Evolutionary conservation across 2,888 invertebrate genomes (phyloP).

Genomic region (Pterostichus madidus): DNA sequence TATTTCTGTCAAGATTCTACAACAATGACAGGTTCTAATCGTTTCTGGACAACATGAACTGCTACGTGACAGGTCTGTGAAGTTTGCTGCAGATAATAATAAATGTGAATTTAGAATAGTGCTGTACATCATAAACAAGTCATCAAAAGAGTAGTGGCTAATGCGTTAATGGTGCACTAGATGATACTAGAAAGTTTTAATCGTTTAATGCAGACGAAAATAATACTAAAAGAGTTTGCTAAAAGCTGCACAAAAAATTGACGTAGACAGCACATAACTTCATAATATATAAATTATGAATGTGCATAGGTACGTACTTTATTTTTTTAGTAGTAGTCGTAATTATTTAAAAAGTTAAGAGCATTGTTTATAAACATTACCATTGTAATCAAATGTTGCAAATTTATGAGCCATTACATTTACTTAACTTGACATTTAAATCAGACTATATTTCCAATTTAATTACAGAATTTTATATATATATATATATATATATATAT

Average conservation of each 20-base stretch:
- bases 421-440: too few species aligned
- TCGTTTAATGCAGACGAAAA: constrained; percentile 11
- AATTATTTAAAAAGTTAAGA: too few species aligned
- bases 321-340: too few species aligned
- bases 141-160: constrained; percentile 10
- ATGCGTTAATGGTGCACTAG: constrained; percentile 26
- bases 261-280: background rate
- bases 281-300: background rate
- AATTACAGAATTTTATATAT: too few species aligned
- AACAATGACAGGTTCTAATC: constrained; percentile 36
- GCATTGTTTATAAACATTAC: too few species aligned
- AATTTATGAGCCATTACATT: too few species aligned
- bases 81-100: background rate
- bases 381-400: too few species aligned
- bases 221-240: constrained; percentile 11
- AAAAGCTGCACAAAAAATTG: constrained; percentile 7
- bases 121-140: constrained; percentile 10
- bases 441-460: too few species aligned
- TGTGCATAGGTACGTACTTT: too few species aligned
- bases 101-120: constrained; percentile 3
- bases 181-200: constrained; percentile 26
- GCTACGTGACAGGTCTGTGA: background rate
- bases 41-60: constrained; percentile 17
- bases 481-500: too few species aligned
- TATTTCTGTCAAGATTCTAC: constrained; percentile 27